Evolutionary conservation across 2,888 invertebrate genomes (phyloP).

Genomic region (Trachelus stipa): DNA sequence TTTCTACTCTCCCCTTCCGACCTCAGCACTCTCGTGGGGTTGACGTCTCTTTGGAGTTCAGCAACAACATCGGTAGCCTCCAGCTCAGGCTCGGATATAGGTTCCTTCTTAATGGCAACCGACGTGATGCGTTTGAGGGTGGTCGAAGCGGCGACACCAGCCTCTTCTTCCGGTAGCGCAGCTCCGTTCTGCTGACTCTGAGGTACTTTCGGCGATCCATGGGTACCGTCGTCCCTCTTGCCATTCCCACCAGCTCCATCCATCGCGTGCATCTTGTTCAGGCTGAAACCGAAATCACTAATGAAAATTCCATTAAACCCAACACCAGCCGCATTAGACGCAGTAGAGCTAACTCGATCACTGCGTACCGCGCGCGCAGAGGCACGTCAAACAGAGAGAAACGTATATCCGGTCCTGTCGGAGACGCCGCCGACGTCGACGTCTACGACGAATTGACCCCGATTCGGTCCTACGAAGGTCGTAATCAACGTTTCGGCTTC

Average conservation of each 20-base stretch:
- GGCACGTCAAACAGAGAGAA: neutral
- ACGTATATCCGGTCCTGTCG: neutral
- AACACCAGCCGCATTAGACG: neutral
- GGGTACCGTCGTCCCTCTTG: slow-evolving; percentile 53
- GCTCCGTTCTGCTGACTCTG: slow-evolving; percentile 62
- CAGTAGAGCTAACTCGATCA: neutral
- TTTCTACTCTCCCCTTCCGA: slow-evolving; percentile 36
- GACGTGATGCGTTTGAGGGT: slow-evolving; percentile 26
- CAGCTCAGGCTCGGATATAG: slow-evolving; percentile 35
- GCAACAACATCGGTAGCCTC: slow-evolving; percentile 46
- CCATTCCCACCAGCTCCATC: slow-evolving; percentile 68
- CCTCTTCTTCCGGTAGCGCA: slow-evolving; percentile 59
- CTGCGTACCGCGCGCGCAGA: neutral
- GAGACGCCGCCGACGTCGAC: neutral
- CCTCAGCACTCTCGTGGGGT: slow-evolving; percentile 28
- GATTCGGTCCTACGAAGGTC: neutral
- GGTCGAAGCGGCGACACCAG: slow-evolving; percentile 32
- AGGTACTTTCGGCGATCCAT: slow-evolving; percentile 56
- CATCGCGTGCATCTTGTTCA: slow-evolving; percentile 74
- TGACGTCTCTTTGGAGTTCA: slow-evolving; percentile 47
- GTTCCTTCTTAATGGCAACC: slow-evolving; percentile 34
- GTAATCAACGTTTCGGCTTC: neutral
- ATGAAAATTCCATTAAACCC: neutral
- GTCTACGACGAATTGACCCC: slow-evolving; percentile 4
- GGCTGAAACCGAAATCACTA: slow-evolving; percentile 60